Conservation (phyloP, 1,140 invertebrate genomes). For the Drosophila triauraria region DNA sequence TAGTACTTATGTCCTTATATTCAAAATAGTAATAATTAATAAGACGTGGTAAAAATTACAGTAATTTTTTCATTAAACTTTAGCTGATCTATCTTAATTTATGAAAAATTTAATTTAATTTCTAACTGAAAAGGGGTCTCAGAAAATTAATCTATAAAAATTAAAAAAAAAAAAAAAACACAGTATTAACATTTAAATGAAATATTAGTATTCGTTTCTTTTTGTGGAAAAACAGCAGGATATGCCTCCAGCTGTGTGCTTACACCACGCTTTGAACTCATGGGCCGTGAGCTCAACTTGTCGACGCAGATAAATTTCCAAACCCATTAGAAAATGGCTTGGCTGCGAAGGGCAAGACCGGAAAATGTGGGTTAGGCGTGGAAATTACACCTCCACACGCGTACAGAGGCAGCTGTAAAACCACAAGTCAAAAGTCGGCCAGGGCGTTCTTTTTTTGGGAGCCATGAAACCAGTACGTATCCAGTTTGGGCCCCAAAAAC, state of each 20-base stretch:
- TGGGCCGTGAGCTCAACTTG: conserved; percentile 40
- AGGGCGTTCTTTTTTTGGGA: conserved; percentile 45
- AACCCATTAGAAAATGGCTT: conserved; percentile 17
- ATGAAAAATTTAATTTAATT: too few species aligned
- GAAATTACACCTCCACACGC: too few species aligned
- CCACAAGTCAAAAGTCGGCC: conserved; percentile 60
- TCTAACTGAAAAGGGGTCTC: too few species aligned
- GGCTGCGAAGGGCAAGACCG: background rate
- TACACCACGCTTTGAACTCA: conserved; percentile 5
- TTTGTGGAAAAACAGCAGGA: background rate
- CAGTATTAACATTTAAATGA: too few species aligned
- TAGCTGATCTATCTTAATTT: too few species aligned
- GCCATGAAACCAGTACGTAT: conserved; percentile 40
- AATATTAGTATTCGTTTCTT: background rate
- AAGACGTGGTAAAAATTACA: too few species aligned
- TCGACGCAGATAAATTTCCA: conserved; percentile 70
- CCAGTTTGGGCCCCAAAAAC: background rate
- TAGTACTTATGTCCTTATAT: too few species aligned
- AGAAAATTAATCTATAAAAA: too few species aligned
- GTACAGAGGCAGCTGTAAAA: conserved; percentile 56
- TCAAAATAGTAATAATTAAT: too few species aligned
- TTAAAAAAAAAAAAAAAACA: too few species aligned
- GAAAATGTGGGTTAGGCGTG: background rate
- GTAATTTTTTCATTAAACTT: too few species aligned
- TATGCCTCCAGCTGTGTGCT: conserved; percentile 19